A percentile compares a stretch with the other conserved stretches of the same genome.
phyloP scores from a whole-genome alignment of 2,797 vertebrate species.

The Anas flavirostris region DNA sequence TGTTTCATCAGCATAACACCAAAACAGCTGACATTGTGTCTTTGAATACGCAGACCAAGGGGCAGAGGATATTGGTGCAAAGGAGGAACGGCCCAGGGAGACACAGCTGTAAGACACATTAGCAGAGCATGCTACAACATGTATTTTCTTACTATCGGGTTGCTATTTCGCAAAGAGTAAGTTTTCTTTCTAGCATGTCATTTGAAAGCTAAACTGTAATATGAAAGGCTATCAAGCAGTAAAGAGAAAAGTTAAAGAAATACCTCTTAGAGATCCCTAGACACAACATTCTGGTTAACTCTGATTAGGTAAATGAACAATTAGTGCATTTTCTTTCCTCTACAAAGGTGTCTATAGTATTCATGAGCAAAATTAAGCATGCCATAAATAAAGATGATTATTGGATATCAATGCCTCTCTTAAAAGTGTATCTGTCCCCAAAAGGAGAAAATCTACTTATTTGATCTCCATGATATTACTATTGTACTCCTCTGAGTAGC shows the following conservation, averaged over 20 bases:
- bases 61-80: background rate
- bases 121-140: background rate
- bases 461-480: background rate
- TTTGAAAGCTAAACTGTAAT: background rate
- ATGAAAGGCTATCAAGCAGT: background rate
- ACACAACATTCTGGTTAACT: background rate
- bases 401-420: slow-evolving; percentile 41
- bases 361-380: slow-evolving; percentile 21
- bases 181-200: background rate
- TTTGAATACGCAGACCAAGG: background rate
- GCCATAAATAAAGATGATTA: slow-evolving; percentile 15
- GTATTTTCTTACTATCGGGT: background rate
- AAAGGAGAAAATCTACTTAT: slow-evolving; percentile 34
- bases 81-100: background rate
- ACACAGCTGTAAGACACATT: background rate
- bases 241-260: background rate
- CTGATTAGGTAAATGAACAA: background rate
- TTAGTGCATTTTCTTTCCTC: background rate
- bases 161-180: background rate
- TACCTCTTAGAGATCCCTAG: fast-evolving
- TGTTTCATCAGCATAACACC: slow-evolving; percentile 65
- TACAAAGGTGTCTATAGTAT: background rate
- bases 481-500: background rate
- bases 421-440: slow-evolving; percentile 40
- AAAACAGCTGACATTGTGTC: slow-evolving; percentile 43